These are phyloP conservation scores for Cyclina sinensis DNA, from an alignment of 1,140 invertebrate species.

Conservation along the genomic window DNA sequence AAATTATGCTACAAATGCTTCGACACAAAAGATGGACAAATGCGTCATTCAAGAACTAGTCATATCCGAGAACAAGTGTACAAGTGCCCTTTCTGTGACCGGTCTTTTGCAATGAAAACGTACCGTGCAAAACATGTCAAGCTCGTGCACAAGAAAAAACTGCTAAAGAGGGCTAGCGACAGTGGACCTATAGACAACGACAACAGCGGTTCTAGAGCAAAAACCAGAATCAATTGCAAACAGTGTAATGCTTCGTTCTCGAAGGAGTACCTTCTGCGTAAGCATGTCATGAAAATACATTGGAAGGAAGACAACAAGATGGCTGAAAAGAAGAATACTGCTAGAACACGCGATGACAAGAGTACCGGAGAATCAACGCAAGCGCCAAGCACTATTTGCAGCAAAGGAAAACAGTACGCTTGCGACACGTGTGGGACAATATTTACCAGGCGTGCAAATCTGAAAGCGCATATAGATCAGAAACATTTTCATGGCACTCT, in stretches of 20 bases:
- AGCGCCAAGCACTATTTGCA: no score
- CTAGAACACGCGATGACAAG: no score
- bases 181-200: neutral
- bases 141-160: neutral
- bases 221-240: neutral
- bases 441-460: neutral
- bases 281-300: neutral
- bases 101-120: neutral
- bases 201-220: neutral
- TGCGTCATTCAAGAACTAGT: neutral
- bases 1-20: neutral
- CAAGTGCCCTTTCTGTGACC: neutral
- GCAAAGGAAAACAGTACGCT: neutral
- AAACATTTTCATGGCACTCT: neutral
- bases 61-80: neutral
- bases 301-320: neutral
- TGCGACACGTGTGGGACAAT: neutral
- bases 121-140: neutral
- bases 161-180: neutral
- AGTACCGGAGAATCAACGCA: no score
- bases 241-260: neutral
- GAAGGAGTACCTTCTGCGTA: neutral
- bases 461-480: neutral
- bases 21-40: neutral
- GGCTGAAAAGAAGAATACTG: neutral